A percentile compares a stretch with the other conserved stretches of the same genome.
Evolutionary conservation across 2,797 vertebrate species (phyloP).

Genomic region (Helostoma temminkii): DNA sequence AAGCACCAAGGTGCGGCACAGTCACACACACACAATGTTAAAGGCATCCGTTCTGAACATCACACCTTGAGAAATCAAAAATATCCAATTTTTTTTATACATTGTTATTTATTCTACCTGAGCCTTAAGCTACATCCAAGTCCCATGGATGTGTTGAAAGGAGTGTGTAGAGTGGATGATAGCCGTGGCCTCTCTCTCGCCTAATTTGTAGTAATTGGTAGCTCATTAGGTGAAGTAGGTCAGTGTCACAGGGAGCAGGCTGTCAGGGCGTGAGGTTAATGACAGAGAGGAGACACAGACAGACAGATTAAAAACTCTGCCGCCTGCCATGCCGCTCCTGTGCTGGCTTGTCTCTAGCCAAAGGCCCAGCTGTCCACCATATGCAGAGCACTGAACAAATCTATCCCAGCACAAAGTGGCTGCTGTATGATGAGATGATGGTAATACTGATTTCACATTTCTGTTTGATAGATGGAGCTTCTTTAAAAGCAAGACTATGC

Average conservation of each 20-base stretch:
- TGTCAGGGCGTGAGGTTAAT: conserved; percentile 85
- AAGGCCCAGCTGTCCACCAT: conserved; percentile 66
- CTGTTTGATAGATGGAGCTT: neutral
- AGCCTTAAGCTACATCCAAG: conserved; percentile 60
- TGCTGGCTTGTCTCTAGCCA: conserved; percentile 54
- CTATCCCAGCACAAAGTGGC: conserved; percentile 25
- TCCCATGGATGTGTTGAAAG: conserved; percentile 69
- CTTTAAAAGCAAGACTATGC: neutral
- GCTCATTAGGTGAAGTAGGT: conserved; percentile 85
- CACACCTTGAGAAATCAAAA: conserved; percentile 65
- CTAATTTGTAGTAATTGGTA: conserved; percentile 88
- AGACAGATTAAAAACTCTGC: conserved; percentile 79
- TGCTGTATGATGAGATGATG: conserved; percentile 22
- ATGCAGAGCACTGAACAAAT: conserved; percentile 45
- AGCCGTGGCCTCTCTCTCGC: conserved; percentile 77
- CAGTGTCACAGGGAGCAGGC: conserved; percentile 82
- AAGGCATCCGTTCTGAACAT: conserved; percentile 62
- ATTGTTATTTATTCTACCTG: conserved; percentile 70
- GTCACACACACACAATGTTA: conserved; percentile 60
- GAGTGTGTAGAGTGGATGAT: conserved; percentile 73
- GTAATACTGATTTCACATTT: neutral
- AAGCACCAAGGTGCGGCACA: conserved; percentile 53
- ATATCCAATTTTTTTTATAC: conserved; percentile 16
- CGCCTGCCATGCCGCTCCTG: conserved; percentile 59
- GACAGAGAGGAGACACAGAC: conserved; percentile 80